Base-by-base conservation (phyloP, 2,797 vertebrate genomes). In the Schizopygopsis malacanthus region DNA sequence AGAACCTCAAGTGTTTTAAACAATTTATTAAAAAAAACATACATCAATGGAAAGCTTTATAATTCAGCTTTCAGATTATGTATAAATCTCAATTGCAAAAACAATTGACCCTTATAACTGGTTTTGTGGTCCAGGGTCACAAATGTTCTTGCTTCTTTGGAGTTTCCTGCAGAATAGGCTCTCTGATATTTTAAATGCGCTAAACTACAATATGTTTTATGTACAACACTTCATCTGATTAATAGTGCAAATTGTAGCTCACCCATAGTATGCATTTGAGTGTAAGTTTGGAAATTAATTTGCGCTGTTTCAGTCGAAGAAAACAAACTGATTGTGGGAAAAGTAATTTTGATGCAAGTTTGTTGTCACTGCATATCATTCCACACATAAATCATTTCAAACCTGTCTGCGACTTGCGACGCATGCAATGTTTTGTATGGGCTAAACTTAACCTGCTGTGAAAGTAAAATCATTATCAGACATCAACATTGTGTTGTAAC, bases 391-490 rank as follows among this genome's bases (percentile, higher is more conserved):
- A 80, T 80, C 41, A 67, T 67, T 67, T 65, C 43, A 65, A 65
- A 65, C 41, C 59, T 65, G 78, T 65, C 41, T 80, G 59, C 16
- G 15, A 65, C 78, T 65, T 80, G 22, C 65, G 78, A 63, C 4
- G 59, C 59, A 33, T 80, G 59, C 33, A 65, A 65, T 63, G 8
- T 61, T 45, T 47, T 47, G n/a, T 65, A 65, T 28, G n/a, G 41
- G 41, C 78, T 47, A 47, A 18, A 65, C n/a, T 20, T 80, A 65
- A 41, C 78, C 78, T 47, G 43, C 59, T 65, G 25, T 79, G 59
- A 47, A 80, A 80, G 39, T 47, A 80, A 80, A 80, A 47, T n/a
- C 78, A 80, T 65, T 45, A 80, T 77, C 16, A 77, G 50, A 56
- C 18, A 22, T 37, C 18, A 12, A 18, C n/a, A 80, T 47, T 28